Base-by-base conservation (phyloP, 2,113 vertebrate genomes). In the Jaculus jaculus region DNA sequence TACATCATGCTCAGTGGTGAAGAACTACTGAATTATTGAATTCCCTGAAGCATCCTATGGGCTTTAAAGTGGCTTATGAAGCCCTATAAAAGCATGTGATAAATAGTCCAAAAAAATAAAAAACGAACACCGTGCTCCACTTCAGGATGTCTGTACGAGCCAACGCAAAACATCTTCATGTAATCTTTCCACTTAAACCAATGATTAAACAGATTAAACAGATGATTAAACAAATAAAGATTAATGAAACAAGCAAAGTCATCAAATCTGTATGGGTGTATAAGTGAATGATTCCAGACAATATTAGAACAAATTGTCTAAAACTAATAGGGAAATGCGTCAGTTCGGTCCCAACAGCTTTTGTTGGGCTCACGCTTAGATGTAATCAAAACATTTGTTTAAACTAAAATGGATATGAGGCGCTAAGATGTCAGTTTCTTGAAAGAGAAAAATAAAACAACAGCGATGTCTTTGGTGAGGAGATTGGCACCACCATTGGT, bases 141-240 rank as follows among this genome's bases (percentile, higher is more conserved):
- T 89, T 95, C 95, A 91, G 96, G 92, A 91, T 72, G 95, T 91
- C 94, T 10, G 85, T 68, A 69, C 42, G 84, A 89, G 89, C 13
- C 54, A 71, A 87, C 24, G 1, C 66, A 89, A 63, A 97, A 95
- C 95, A 96, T 97, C 97, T 96, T 93, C 96, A 28, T 97, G 97
- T 97, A 97, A 97, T 97, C 98, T 97, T 98, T 96, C 97, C 97
- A 98, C 97, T 98, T 98, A 98, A 97, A 97, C 96, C 97, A 97
- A 81, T 93, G 97, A 98, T 98, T 98, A 98, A 97, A 97, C 97
- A 98, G 98, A 98, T 98, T 98, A 97, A 98, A 97, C 97, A 98
- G 98, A 98, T 97, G 98, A 98, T 98, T 98, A 98, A 98, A 98
- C 97, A 98, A 98, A 98, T 98, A 98, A 98, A 98, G 98, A 98